Base-by-base conservation (phyloP, 2,888 invertebrate genomes). In the Epicampocera succincta region DNA sequence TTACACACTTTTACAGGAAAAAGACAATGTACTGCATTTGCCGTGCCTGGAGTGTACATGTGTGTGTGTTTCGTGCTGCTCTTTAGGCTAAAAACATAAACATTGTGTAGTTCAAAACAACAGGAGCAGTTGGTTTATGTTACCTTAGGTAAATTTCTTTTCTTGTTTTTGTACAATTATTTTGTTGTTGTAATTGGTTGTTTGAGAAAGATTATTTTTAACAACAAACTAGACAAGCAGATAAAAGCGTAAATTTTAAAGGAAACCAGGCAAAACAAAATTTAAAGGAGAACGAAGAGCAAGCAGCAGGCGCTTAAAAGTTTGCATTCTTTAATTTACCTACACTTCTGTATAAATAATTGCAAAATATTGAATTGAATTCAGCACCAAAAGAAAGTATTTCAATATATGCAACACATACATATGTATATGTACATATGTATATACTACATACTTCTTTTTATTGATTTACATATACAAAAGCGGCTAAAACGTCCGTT, bases 111-210 rank as follows among this genome's bases (percentile, higher is more conserved):
- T 60, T 68, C 50, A 42, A 52, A 65, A 79, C 72, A 82, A 74
- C 71, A 82, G 82, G 78, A 82, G 82, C 82, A 82, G 78, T 82
- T 82, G 82, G 72, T 72, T 81, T 68, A 46, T 72, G 50, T 77
- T 71, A 75, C 78, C 78, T 75, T 78, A 75, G 82, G 82, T 78
- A 78, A 69, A 72, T 44, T 66, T 60, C 56, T 60, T 60, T 48
- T 73, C 9, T 52, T 61, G 52, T 50, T 72, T 60, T 65, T 46
- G 56, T 60, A 44, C 66, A 38, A 68, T 44, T 58, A 50, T n/a
- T 58, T 44, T n/a, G 21, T 19, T 44, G 33, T 63, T 56, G 61
- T 69, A 29, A 48, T 42, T 72, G 42, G 15, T 48, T 54, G 63
- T 78, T 78, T 71, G 71, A 65, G 52, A 72, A 66, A 60, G 44